Base-by-base conservation (phyloP, 2,113 vertebrate genomes). In the Trematomus loennbergii region DNA sequence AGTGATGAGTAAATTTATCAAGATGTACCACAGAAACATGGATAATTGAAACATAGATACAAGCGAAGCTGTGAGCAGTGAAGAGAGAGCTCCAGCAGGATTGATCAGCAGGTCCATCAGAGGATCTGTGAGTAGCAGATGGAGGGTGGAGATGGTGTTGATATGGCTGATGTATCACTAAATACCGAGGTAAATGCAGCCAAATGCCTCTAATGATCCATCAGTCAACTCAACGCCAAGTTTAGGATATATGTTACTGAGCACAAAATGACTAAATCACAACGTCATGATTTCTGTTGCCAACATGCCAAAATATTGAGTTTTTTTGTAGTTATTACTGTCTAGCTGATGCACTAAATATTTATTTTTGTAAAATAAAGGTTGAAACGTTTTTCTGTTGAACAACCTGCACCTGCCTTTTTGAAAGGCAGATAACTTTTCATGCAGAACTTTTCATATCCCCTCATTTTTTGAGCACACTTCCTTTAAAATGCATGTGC, bases 101-200 rank as follows among this genome's bases (percentile, higher is more conserved):
- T 72, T 78, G 67, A 83, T 72, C 22, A 46, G 66, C 68, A 55
- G 67, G 75, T 75, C 78, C 75, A 52, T 75, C 58, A 65, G 79
- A 75, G 65, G 50, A 82, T 80, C 69, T 22, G 69, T 57, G 71
- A 7, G 4, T 43, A 86, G 81, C 90, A 87, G 90, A 91, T 88
- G 79, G 88, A 87, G 79, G 82, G 80, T 80, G 84, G 82, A 89
- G 63, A 86, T 81, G 79, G 79, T 83, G 88, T 77, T 76, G 85
- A 78, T 79, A 66, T 84, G 80, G 78, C 33, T 77, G 58, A 82
- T 84, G 87, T 88, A 81, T 85, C 83, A 81, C 81, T 78, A 81
- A 86, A 72, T 65, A 88, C 72, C 1, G 66, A 78, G 58, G 76
- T 72, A 87, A 78, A 75, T 12, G 60, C 55, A 60, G 77, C 57